A percentile compares a stretch with the other conserved stretches of the same genome.
phyloP scores from a whole-genome alignment of 2,888 invertebrate species.

The Plagodis pulveraria region DNA sequence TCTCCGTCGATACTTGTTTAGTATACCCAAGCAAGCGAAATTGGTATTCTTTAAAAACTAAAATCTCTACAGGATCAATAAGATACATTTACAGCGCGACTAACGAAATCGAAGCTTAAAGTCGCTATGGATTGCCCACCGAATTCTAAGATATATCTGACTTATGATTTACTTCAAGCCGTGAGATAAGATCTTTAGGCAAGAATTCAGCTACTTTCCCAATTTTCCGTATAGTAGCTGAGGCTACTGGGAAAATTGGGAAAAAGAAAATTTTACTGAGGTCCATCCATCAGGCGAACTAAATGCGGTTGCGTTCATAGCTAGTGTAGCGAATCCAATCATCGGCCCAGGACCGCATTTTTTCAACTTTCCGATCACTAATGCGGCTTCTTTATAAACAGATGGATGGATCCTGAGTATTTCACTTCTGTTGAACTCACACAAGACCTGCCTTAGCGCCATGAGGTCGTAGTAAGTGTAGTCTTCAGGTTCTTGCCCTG shows the following conservation, averaged over 20 bases:
- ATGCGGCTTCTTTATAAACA: constrained; percentile 79
- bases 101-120: too few relatives aligned
- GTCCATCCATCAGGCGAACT: constrained; percentile 72
- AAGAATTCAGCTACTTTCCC: constrained; percentile 69
- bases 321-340: constrained; percentile 74
- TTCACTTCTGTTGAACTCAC: constrained; percentile 81
- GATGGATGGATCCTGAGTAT: constrained; percentile 81
- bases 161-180: background rate
- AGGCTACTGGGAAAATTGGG: too few relatives aligned
- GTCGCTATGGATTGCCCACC: too few relatives aligned
- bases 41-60: too few relatives aligned
- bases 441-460: constrained; percentile 82
- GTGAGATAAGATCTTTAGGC: constrained; percentile 3
- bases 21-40: too few relatives aligned
- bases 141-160: background rate
- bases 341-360: constrained; percentile 73
- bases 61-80: too few relatives aligned
- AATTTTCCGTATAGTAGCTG: constrained; percentile 56
- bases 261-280: too few relatives aligned
- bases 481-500: constrained; percentile 80
- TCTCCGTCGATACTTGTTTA: too few relatives aligned
- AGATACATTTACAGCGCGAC: too few relatives aligned
- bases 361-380: constrained; percentile 71
- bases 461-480: constrained; percentile 83
- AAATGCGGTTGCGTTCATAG: constrained; percentile 70